phyloP scores from a whole-genome alignment of 2,113 vertebrate species.

The Heloderma charlesbogerti region DNA sequence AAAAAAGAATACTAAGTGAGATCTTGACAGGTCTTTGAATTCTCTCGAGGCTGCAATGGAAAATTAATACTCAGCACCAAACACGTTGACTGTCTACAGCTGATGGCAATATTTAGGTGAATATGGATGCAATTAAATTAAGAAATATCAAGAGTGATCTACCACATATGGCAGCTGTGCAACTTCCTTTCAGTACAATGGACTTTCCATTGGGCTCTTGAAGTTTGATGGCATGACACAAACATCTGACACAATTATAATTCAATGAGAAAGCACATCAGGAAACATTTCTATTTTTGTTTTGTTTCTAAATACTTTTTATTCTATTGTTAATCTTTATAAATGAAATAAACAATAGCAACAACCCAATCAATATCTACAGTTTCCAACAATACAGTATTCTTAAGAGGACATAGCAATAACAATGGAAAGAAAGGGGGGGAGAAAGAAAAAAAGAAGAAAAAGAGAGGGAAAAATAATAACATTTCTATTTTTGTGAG shows the following conservation, averaged over 20 bases:
- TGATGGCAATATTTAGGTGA: neutral
- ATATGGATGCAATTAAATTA: neutral
- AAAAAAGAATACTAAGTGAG: neutral
- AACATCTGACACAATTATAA: neutral
- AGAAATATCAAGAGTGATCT: neutral
- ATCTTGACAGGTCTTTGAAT: slow-evolving; percentile 6
- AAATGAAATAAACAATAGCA: no score
- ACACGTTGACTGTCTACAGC: neutral
- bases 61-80: neutral
- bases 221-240: neutral
- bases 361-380: no score
- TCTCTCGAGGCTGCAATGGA: neutral
- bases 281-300: neutral
- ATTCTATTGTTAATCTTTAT: no score
- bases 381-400: no score
- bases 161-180: neutral
- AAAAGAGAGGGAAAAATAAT: no score
- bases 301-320: no score
- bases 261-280: neutral
- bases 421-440: no score
- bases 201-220: neutral
- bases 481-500: neutral
- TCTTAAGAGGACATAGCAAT: no score
- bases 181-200: neutral
- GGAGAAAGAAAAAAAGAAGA: no score